These are phyloP conservation scores for Echinarachnius parma DNA, from an alignment of 53 echinoderm and acorn worm genomes.

Conservation along the genomic window DNA sequence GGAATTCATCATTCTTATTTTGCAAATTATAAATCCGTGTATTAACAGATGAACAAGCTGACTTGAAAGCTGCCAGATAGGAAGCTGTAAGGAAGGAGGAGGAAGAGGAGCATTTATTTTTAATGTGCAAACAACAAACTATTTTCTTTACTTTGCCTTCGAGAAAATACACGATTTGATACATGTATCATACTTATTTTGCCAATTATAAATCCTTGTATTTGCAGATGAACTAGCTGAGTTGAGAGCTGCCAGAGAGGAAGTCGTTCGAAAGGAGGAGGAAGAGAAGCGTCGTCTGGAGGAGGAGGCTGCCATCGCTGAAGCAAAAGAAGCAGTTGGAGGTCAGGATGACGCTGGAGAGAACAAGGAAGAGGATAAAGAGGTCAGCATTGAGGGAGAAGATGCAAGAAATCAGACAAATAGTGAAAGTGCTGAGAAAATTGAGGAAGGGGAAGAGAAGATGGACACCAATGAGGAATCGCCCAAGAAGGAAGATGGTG, in stretches of 20 bases:
- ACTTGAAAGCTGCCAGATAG: too few relatives aligned
- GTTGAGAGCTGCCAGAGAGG: conserved; percentile 24
- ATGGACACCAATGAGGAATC: background rate
- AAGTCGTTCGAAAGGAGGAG: conserved; percentile 13
- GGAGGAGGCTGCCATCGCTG: conserved; percentile 42
- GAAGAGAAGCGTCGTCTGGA: conserved; percentile 51
- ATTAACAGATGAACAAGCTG: too few relatives aligned
- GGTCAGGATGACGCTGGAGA: conserved; percentile 42
- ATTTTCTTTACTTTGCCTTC: too few relatives aligned
- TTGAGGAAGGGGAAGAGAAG: conserved; percentile 10
- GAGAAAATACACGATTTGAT: too few relatives aligned
- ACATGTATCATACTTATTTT: too few relatives aligned
- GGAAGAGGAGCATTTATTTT: too few relatives aligned
- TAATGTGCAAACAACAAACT: too few relatives aligned
- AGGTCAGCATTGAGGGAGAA: conserved; percentile 3
- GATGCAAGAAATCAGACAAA: conserved; percentile 19
- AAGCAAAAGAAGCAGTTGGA: conserved; percentile 61
- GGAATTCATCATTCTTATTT: too few relatives aligned
- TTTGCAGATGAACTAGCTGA: conserved; percentile 54
- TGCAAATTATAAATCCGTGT: too few relatives aligned
- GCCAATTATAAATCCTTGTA: too few relatives aligned
- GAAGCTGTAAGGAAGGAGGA: too few relatives aligned
- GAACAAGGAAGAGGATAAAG: conserved; percentile 13
- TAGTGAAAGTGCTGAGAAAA: conserved; percentile 4
- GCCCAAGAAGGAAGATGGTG: conserved; percentile 14